Base-by-base conservation (phyloP, 2,113 vertebrate genomes). In the Rostratula benghalensis region DNA sequence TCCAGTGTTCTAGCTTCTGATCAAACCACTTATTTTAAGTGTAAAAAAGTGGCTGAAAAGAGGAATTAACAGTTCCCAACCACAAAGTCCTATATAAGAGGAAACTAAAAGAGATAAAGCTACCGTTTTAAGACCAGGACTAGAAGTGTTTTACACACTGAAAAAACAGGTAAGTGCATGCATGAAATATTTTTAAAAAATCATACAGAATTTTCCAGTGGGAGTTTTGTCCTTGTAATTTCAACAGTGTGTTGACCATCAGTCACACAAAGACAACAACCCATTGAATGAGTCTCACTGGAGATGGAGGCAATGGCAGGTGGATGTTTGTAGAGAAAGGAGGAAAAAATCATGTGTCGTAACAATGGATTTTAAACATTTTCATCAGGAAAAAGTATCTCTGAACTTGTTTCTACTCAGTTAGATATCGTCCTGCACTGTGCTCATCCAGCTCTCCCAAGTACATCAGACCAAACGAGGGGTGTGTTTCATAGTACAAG, bases 21-120 rank as follows among this genome's bases (percentile, higher is more conserved):
- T 93, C 67, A 80, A 93, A 95, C 91, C 51, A 46, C 63, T 91
- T 86, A 64, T 22, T 91, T 45, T 71, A 74, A 74, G 46, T 15
- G 6, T 35, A 75, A 92, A 93, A 86, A 81, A 54, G n/a, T 59
- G 30, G 4, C 59, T 77, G 60, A 69, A 59, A 53, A 91, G 22
- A 83, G 27, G 28, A 93, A 91, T 78, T 90, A 28, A 39, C 76
- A 83, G 46, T 91, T 91, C 22, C 19, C 46, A 80, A 10, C 8
- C 41, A 56, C n/a, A 25, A 76, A 35, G 11, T 69, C 22, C 30
- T 63, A 5, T n/a, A 19, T 54, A 68, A 93, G 20, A 46, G 24
- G 30, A 82, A 85, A 56, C 18, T 46, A 28, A 48, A 16, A 65
- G 51, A 65, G 22, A 37, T 8, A 70, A 71, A 39, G 23, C 31